Evolutionary conservation across 2,113 vertebrate species (phyloP).

Genomic region (Apaloderma vittatum): DNA sequence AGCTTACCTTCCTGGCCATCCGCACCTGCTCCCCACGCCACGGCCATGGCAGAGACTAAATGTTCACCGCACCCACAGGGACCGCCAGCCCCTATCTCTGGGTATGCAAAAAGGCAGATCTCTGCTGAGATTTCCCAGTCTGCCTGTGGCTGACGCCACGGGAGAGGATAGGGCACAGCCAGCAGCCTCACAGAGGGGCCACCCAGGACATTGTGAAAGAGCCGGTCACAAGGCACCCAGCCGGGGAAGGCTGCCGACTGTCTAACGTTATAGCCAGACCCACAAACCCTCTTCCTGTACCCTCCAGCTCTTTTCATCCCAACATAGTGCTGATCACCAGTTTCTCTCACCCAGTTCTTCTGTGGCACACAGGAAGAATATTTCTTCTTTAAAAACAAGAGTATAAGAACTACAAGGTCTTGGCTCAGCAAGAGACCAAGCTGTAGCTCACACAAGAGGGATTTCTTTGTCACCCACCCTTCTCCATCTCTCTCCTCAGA

Average conservation of each 20-base stretch:
- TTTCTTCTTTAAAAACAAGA: not conserved
- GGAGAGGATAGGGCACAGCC: not conserved
- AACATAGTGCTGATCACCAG: not conserved
- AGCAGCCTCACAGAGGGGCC: not conserved
- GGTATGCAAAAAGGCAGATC: not conserved
- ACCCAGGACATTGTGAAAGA: conserved; percentile 54
- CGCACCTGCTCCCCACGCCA: not conserved
- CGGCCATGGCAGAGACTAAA: conserved; percentile 18
- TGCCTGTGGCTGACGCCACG: not conserved
- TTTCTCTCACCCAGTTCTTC: not conserved
- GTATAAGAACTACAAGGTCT: not conserved
- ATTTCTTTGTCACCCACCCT: not conserved
- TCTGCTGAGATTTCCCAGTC: conserved; percentile 24
- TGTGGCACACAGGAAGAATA: not conserved
- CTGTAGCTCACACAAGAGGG: accelerated
- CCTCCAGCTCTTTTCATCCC: not conserved
- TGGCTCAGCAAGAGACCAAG: not conserved
- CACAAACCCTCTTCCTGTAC: not conserved
- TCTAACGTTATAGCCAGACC: not conserved
- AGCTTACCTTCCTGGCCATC: conserved; percentile 3
- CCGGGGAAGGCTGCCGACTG: not conserved
- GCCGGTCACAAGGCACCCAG: not conserved
- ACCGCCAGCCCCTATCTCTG: not conserved
- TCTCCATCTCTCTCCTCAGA: not conserved
- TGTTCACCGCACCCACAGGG: not conserved